These are phyloP conservation scores for Macrosoma leucophasiata DNA, from an alignment of 2,888 invertebrate species.

Conservation along the genomic window DNA sequence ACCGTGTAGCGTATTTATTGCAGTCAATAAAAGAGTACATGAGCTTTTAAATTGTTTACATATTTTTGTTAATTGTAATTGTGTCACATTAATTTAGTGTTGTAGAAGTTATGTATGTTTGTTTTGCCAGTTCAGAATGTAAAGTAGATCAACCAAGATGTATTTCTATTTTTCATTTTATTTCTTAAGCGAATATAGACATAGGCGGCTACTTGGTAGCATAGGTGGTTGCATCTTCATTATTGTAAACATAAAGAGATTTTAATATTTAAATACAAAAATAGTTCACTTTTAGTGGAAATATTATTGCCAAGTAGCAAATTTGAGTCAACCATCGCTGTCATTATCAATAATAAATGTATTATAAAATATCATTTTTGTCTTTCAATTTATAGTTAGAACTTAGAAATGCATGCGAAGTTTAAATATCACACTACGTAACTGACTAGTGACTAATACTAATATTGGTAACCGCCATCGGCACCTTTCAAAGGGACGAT, in stretches of 20 bases:
- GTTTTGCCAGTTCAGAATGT: conserved; percentile 29
- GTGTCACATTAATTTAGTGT: conserved; percentile 42
- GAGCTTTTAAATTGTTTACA: conserved; percentile 57
- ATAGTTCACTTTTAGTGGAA: conserved; percentile 72
- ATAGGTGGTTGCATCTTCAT: conserved; percentile 60
- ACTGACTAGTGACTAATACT: too few relatives aligned
- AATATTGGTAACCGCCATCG: too few relatives aligned
- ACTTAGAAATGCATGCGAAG: too few relatives aligned
- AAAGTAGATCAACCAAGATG: conserved; percentile 49
- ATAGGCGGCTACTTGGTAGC: conserved; percentile 67
- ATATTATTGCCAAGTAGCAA: conserved; percentile 75
- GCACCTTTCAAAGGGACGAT: too few relatives aligned
- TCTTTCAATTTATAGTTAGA: conserved; percentile 32
- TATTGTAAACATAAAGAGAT: conserved; percentile 67
- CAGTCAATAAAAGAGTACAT: conserved; percentile 31
- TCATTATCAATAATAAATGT: conserved; percentile 76
- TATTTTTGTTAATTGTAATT: conserved; percentile 31
- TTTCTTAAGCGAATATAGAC: conserved; percentile 50
- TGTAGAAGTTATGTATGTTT: conserved; percentile 45
- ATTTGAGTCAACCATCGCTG: conserved; percentile 73
- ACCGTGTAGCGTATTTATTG: conserved; percentile 59
- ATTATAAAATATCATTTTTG: conserved; percentile 56
- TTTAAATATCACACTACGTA: too few relatives aligned
- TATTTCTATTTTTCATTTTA: conserved; percentile 57
- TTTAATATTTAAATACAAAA: conserved; percentile 69